Evolutionary conservation across 2,113 vertebrate genomes (phyloP).

Genomic region (Opisthocomus hoazin): DNA sequence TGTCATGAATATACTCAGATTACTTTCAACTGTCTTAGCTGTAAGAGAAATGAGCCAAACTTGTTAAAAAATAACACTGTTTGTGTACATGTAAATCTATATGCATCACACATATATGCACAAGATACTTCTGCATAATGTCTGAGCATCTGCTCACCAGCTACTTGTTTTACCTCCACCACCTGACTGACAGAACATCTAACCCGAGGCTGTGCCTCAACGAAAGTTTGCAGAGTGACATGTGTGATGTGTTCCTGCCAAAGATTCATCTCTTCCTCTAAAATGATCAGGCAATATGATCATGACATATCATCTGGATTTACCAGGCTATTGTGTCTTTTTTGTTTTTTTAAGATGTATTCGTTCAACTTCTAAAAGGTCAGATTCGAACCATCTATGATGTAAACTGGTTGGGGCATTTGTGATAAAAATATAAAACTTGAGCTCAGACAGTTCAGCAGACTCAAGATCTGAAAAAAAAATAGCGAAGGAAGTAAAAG

Average conservation of each 20-base stretch:
- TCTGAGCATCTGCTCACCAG: neutral
- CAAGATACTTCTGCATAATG: neutral
- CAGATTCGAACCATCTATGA: neutral
- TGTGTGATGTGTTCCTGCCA: neutral
- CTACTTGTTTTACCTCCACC: neutral
- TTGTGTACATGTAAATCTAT: neutral
- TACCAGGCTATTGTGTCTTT: neutral
- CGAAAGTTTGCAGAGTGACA: neutral
- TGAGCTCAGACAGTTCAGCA: neutral
- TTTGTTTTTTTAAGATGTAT: neutral
- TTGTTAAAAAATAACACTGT: neutral
- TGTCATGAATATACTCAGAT: conserved; percentile 13
- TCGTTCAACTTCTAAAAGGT: neutral
- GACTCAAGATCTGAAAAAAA: neutral
- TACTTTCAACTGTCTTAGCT: conserved; percentile 3
- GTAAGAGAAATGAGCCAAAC: neutral
- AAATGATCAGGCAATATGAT: neutral
- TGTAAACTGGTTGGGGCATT: neutral
- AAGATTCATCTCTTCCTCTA: neutral
- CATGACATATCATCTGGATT: neutral
- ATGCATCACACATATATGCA: neutral
- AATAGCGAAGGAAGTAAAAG: neutral
- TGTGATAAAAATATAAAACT: neutral
- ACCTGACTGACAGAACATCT: neutral
- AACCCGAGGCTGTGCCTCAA: neutral